Evolutionary conservation across 2,797 vertebrate species (phyloP), one percentile per base, ranked within the genome.

Genomic region (Cheracebus regulus): DNA sequence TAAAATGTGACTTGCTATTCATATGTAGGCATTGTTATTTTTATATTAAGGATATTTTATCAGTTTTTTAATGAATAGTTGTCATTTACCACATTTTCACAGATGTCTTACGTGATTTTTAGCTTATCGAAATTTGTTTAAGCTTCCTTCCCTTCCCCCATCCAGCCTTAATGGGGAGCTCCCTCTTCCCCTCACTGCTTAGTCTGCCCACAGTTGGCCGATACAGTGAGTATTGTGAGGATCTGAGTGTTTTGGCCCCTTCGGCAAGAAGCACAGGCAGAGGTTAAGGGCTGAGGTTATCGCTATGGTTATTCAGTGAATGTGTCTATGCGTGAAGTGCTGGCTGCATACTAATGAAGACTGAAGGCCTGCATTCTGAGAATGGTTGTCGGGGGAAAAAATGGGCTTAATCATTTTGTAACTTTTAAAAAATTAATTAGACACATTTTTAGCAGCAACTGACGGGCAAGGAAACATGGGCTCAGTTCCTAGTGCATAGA

Each of bases 301-400:
- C 95, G 88, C 86, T 96, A 70, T 97, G 88, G 95, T 87, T 97
- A 96, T 95, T 87, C 82, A 82, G 84, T 72, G 92, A 95, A 41
- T 80, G 58, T 84, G 85, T 91, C 67, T 19, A 0, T 19, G 84
- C 57, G 39, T 90, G 41, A 85, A 52, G 78, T 75, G 41, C 88
- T 70, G 41, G 81, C 5, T 28, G 41, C 93, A 96, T 96, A 73
- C 78, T 90, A 97, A 97, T 55, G 72, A 97, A 95, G 28, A 36
- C 41, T 33, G 46, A 92, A 96, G 75, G 52, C 88, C 78, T 22
- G 73, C 48, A 19, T 90, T 85, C 58, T 75, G 28, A 44, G 39
- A 88, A 36, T 86, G 55, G 41, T 88, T 87, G 50, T 80, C 88
- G 82, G 30, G 61, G 46, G 58, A 26, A 67, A 17, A 4, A n/a